Conservation (phyloP, 2,797 vertebrate genomes). For the Erpetoichthys calabaricus region DNA sequence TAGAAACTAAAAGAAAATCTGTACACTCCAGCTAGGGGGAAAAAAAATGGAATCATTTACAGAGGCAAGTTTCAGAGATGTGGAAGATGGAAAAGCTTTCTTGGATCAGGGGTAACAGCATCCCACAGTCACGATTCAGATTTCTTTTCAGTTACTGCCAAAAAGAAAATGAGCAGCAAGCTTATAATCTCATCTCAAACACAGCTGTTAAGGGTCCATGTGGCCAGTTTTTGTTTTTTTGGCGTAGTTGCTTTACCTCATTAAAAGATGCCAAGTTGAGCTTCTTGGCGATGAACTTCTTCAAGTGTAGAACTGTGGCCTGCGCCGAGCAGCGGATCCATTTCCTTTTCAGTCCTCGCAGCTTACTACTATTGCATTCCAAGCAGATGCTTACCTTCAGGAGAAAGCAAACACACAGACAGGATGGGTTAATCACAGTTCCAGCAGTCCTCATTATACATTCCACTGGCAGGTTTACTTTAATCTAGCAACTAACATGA, state of each 20-base stretch:
- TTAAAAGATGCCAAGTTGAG: conserved; percentile 97
- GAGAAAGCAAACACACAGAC: conserved; percentile 11
- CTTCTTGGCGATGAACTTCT: conserved; percentile 99
- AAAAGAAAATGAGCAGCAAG: too few relatives aligned
- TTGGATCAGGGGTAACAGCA: too few relatives aligned
- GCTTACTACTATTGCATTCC: conserved; percentile 97
- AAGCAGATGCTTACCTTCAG: conserved; percentile 91
- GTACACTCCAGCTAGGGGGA: too few relatives aligned
- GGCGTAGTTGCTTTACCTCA: conserved; percentile 59
- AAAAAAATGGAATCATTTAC: too few relatives aligned
- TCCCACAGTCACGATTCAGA: too few relatives aligned
- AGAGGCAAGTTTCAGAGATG: too few relatives aligned
- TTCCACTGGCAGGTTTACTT: conserved; percentile 3
- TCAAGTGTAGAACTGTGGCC: conserved; percentile 92
- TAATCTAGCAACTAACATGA: neutral
- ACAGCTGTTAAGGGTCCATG: too few relatives aligned
- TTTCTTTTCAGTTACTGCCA: too few relatives aligned
- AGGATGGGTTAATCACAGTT: conserved; percentile 3
- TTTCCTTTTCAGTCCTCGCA: conserved; percentile 87
- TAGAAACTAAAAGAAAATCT: too few relatives aligned
- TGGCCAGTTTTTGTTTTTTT: too few relatives aligned
- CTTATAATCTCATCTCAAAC: too few relatives aligned
- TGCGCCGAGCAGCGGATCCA: conserved; percentile 98
- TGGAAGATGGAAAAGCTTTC: too few relatives aligned
- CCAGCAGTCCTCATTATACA: conserved; percentile 3